Conservation (phyloP, 2,113 vertebrate species). For the Myotis davidii region DNA sequence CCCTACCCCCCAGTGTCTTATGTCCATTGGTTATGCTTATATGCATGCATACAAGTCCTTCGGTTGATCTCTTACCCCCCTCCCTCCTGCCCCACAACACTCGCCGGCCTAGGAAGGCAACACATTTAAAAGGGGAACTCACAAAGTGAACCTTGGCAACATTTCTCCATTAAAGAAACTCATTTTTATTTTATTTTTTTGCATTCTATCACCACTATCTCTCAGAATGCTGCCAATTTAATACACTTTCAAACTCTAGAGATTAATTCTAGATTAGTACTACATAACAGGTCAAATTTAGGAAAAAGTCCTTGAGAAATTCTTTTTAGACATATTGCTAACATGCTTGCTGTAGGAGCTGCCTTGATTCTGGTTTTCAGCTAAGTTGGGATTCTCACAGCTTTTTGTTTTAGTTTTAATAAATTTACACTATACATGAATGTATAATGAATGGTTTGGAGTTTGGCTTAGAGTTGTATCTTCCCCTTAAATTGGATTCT, state of each 20-base stretch:
- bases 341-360: not conserved
- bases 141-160: not conserved
- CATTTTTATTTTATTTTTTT: not conserved
- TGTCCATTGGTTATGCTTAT: no score
- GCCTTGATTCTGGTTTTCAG: not conserved
- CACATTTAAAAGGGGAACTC: not conserved
- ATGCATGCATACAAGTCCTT: no score
- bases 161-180: not conserved
- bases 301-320: constrained; percentile 7
- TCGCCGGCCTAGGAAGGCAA: no score
- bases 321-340: not conserved
- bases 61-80: no score
- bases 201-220: not conserved
- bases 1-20: no score
- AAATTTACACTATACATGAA: not conserved
- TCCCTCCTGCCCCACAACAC: no score
- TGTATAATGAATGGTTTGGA: not conserved
- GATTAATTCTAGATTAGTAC: not conserved
- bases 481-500: not conserved
- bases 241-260: not conserved
- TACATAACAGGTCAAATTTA: not conserved
- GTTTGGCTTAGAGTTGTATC: not conserved
- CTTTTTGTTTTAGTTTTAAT: not conserved
- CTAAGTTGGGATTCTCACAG: not conserved
- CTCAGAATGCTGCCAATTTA: not conserved